A percentile compares a stretch with the other conserved stretches of the same genome.
Evolutionary conservation across 2,888 invertebrate genomes (phyloP).

Genomic region (Palloptera scutellata): DNA sequence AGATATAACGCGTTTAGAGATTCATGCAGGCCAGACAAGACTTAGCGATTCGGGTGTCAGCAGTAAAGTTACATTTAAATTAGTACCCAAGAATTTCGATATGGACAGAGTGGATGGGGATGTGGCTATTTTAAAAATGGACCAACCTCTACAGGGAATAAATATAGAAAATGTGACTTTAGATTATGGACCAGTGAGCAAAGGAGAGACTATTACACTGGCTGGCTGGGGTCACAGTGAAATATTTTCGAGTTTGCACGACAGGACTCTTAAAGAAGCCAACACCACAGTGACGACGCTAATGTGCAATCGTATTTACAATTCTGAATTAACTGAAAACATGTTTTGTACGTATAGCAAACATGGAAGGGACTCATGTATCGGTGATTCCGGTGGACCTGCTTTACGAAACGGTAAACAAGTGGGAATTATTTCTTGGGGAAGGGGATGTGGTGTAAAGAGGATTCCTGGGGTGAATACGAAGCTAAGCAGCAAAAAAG

Average conservation of each 20-base stretch:
- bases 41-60: slow-evolving; percentile 43
- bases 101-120: slow-evolving; percentile 46
- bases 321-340: slow-evolving; percentile 37
- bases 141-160: slow-evolving; percentile 40
- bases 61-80: slow-evolving; percentile 41
- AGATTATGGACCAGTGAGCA: slow-evolving; percentile 38
- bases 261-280: slow-evolving; percentile 39
- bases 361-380: slow-evolving; percentile 50
- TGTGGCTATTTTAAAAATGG: slow-evolving; percentile 51
- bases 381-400: slow-evolving; percentile 56
- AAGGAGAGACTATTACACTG: slow-evolving; percentile 35
- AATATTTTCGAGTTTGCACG: slow-evolving; percentile 19
- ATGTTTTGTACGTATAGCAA: slow-evolving; percentile 52
- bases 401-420: slow-evolving; percentile 41
- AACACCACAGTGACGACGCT: slow-evolving; percentile 29
- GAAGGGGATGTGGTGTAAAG: slow-evolving; percentile 59
- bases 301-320: slow-evolving; percentile 32
- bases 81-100: slow-evolving; percentile 46
- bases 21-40: slow-evolving; percentile 47
- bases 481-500: slow-evolving; percentile 64
- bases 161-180: slow-evolving; percentile 27
- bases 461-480: slow-evolving; percentile 80
- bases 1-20: slow-evolving; percentile 18
- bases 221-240: slow-evolving; percentile 48
- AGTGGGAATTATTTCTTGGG: slow-evolving; percentile 74